Conservation (phyloP, 2,113 vertebrate species). For the Isurus oxyrinchus region DNA sequence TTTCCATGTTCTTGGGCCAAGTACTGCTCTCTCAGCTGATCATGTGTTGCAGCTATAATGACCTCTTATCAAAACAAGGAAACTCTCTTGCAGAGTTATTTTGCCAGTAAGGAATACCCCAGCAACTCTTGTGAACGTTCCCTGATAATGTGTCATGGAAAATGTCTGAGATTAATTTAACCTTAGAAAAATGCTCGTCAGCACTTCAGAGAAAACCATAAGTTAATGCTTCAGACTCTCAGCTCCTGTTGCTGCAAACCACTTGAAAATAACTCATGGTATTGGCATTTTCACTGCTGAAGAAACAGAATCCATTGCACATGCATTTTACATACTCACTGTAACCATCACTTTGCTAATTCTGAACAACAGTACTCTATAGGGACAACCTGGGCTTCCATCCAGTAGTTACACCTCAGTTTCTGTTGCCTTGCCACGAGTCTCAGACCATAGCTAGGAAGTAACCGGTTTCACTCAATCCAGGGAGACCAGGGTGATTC, state of each 20-base stretch:
- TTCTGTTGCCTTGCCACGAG: not conserved
- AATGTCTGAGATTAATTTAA: not conserved
- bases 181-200: not conserved
- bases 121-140: not conserved
- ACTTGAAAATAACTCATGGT: not conserved
- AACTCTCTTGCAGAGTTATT: not conserved
- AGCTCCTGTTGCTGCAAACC: not conserved
- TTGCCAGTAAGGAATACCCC: not conserved
- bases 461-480: not conserved
- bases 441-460: not conserved
- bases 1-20: not conserved
- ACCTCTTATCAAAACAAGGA: not conserved
- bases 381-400: not conserved
- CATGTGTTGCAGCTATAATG: not conserved
- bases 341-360: not conserved
- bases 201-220: not conserved
- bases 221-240: not conserved
- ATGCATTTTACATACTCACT: not conserved
- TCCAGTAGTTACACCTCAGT: not conserved
- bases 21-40: not conserved
- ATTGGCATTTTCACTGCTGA: not conserved
- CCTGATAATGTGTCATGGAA: not conserved
- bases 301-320: not conserved
- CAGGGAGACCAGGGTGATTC: not conserved
- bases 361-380: not conserved